Base-by-base conservation (phyloP, 2,888 invertebrate genomes). In the Trissolcus japonicus region DNA sequence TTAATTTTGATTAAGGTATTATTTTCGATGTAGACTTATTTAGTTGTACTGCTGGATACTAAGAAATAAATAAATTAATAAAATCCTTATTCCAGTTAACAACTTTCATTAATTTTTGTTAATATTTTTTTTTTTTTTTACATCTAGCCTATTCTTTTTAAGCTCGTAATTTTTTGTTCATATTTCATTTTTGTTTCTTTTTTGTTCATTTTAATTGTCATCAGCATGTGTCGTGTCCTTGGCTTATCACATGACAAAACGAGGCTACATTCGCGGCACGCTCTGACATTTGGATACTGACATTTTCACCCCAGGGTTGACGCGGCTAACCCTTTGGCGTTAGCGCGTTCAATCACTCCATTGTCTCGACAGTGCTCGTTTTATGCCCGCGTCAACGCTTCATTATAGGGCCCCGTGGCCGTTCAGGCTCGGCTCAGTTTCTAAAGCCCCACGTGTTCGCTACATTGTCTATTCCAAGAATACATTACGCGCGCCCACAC, bases 231-330 rank as follows among this genome's bases (percentile, higher is more conserved):
- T 62, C 16, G 43, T 19, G n/a, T 55, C 21, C 16, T 41, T 48
- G 57, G 41, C 35, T 56, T 54, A 29, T 62, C 16, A 35, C 35
- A 29, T 63, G 54, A 51, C 59, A 19, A n/a, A 62, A 67, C 53
- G 59, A 74, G 73, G 55, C 56, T 25, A 76, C 9, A 79, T 62
- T 68, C 50, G 80, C 65, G 81, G 83, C 56, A 48, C 66, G 72
- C 69, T 75, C 82, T 84, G 85, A 85, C 85, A 85, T 85, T 85
- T 83, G 80, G 83, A 84, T 82, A 83, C 85, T 86, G 87, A 87
- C 87, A 88, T 86, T 88, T 87, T 86, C 86, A 87, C 86, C 87
- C 86, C 84, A 84, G 84, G 86, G 85, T 86, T 87, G 86, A 87
- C 84, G 84, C 84, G 83, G 82, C 81, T 84, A 86, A 87, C 87